Evolutionary conservation across 2,113 vertebrate species (phyloP).

Genomic region (Ariopsis seemanni): DNA sequence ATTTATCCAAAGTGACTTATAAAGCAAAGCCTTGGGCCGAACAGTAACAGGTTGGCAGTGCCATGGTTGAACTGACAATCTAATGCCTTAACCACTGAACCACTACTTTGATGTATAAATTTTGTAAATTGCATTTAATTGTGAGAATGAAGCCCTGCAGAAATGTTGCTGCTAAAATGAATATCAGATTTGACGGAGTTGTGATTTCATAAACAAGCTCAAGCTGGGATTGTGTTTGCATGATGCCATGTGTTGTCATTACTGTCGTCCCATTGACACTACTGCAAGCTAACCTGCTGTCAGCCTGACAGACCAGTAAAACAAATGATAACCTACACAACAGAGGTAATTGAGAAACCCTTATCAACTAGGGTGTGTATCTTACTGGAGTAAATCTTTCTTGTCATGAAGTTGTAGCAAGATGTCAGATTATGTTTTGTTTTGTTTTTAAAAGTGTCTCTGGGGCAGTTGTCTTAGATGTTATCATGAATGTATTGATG

Average conservation of each 20-base stretch:
- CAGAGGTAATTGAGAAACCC: slow-evolving; percentile 1
- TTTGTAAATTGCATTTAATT: neutral
- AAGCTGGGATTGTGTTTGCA: slow-evolving; percentile 13
- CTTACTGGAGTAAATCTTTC: slow-evolving; percentile 16
- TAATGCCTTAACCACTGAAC: neutral
- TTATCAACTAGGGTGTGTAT: neutral
- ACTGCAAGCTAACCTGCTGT: slow-evolving; percentile 35
- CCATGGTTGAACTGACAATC: neutral
- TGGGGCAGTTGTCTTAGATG: neutral
- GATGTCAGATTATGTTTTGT: neutral
- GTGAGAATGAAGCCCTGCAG: neutral
- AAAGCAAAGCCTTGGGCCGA: neutral
- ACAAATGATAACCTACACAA: slow-evolving; percentile 37
- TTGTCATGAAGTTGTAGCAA: neutral
- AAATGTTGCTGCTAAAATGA: neutral
- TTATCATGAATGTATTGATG: neutral
- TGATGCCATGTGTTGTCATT: slow-evolving; percentile 16
- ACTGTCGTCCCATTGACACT: slow-evolving; percentile 27
- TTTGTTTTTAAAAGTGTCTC: no score
- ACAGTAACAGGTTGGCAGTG: neutral
- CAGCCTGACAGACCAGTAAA: slow-evolving; percentile 34
- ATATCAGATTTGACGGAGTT: slow-evolving; percentile 3
- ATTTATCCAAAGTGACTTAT: neutral
- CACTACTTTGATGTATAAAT: neutral
- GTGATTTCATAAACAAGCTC: slow-evolving; percentile 16